phyloP scores from a whole-genome alignment of 1,140 invertebrate species.

The Lerema accius region DNA sequence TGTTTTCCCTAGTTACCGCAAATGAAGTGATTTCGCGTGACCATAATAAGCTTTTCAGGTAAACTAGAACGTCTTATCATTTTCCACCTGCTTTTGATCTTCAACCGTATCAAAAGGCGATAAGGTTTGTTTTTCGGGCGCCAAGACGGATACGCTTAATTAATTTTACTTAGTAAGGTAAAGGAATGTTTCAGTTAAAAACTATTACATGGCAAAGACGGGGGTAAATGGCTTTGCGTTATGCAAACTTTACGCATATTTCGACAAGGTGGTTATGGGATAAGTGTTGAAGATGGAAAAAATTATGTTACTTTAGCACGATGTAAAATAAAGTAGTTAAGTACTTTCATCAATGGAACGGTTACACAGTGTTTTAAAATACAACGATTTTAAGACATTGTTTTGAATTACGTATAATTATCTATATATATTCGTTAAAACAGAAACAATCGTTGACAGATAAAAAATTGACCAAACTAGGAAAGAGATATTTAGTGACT shows the following conservation, averaged over 20 bases:
- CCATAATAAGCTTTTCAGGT: conserved; percentile 14
- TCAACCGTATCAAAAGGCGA: background rate
- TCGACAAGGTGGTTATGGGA: background rate
- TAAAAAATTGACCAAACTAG: too few relatives aligned
- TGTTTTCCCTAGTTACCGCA: conserved; percentile 39
- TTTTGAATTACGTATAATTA: too few relatives aligned
- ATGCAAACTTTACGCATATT: background rate
- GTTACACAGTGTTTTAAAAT: too few relatives aligned
- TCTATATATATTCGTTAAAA: too few relatives aligned
- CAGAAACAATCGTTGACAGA: too few relatives aligned
- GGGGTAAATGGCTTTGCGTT: background rate
- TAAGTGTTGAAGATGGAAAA: background rate
- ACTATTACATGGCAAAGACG: conserved; percentile 8
- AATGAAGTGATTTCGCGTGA: conserved; percentile 52
- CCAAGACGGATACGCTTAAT: background rate
- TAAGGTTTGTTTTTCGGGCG: background rate
- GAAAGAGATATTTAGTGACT: too few relatives aligned
- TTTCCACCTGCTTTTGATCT: background rate
- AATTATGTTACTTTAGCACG: too few relatives aligned
- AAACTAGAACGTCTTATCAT: conserved; percentile 10
- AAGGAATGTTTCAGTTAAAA: conserved; percentile 4
- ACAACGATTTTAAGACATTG: too few relatives aligned
- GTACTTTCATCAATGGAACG: too few relatives aligned
- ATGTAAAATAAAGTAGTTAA: too few relatives aligned
- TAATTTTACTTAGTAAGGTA: background rate